Base-by-base conservation (phyloP, 2,113 vertebrate species). In the Tragulus kanchil region DNA sequence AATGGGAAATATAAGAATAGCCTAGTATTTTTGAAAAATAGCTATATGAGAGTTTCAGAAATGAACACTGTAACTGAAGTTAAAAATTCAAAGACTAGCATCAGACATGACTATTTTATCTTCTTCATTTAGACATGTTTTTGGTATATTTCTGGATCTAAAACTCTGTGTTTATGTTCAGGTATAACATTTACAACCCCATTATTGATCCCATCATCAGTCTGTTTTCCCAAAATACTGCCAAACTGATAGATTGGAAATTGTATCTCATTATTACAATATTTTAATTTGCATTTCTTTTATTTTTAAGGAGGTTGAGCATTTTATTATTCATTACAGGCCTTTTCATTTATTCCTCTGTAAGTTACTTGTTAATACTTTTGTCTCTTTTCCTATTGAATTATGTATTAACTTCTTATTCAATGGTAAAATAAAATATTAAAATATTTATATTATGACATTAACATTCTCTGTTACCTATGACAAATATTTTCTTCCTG, bases 241-340 rank as follows among this genome's bases (percentile, higher is more conserved):
- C 2, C 26, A 94, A 45, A 50, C 25, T 82, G 5, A 67, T n/a
- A 42, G 28, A 64, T 71, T 36, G 12, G 26, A 85, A 94, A 75
- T 31, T 61, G 5, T 61, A 56, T 62, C 12, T 12, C 2, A 23
- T 75, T 75, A 62, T 50, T 77, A 28, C 1, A 69, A 42, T 69
- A 69, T 42, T 94, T 69, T 52, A 86, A 36, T 50, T 82, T 91
- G 15, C 5, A 77, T 77, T 92, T 90, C 9, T 96, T 64, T 45
- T 58, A 50, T 23, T 93, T 93, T 93, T 65, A 67, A 88, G 7
- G 31, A 71, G 9, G 3, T 52, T 64, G 15, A 61, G 12, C 2
- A 67, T 42, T 25, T 48, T 92, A 87, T 75, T 31, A 77, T 58
- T 2, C 56, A 62, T 77, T 52, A 54, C 4, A 13, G 42, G 1